Evolutionary conservation across 2,888 invertebrate species (phyloP).

Genomic region (Lepidonotus clava): DNA sequence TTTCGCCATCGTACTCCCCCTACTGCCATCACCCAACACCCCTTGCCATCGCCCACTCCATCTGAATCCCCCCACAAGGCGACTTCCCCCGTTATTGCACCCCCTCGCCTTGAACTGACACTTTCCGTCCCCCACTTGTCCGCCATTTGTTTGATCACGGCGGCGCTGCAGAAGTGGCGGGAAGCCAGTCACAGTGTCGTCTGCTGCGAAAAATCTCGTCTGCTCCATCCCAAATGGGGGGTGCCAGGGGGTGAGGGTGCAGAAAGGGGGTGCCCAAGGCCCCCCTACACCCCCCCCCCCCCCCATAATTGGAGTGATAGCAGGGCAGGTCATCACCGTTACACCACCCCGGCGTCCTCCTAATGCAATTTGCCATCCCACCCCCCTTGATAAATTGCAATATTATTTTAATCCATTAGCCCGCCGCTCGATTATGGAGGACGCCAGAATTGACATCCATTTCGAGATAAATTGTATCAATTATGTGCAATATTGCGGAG

Average conservation of each 20-base stretch:
- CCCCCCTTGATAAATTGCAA: slow-evolving; percentile 45
- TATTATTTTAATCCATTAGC: slow-evolving; percentile 53
- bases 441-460: slow-evolving; percentile 47
- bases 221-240: background rate
- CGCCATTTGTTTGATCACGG: slow-evolving; percentile 23
- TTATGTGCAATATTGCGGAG: slow-evolving; percentile 32
- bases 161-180: background rate
- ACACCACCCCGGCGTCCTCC: background rate
- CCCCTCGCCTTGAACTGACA: background rate
- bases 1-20: too few species aligned
- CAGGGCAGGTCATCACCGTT: too few species aligned
- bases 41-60: background rate
- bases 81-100: background rate
- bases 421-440: slow-evolving; percentile 43
- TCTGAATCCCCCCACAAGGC: background rate
- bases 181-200: background rate
- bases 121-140: slow-evolving; percentile 28
- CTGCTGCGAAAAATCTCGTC: background rate
- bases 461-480: slow-evolving; percentile 51
- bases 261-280: background rate
- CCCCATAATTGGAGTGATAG: too few species aligned
- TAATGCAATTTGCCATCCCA: background rate
- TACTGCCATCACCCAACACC: background rate
- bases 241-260: background rate
- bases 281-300: background rate